Evolutionary conservation across 2,888 invertebrate genomes (phyloP).

Genomic region (Drosophila birchii): DNA sequence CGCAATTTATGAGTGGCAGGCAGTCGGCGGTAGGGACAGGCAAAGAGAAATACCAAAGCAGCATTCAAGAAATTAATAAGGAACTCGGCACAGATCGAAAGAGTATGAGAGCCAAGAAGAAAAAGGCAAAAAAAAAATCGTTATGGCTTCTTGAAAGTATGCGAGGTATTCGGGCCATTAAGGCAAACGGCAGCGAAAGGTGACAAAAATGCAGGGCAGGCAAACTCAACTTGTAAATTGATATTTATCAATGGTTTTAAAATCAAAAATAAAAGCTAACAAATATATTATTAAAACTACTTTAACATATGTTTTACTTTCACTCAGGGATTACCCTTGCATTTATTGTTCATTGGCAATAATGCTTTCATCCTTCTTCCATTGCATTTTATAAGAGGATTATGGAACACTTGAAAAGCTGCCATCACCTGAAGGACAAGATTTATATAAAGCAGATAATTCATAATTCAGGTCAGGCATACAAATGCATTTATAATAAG

Average conservation of each 20-base stretch:
- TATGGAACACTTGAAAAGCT: neutral
- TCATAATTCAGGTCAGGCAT: neutral
- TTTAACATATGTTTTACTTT: neutral
- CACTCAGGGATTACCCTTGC: neutral
- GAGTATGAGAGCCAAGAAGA: neutral
- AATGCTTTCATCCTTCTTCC: neutral
- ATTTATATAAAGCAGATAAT: no score
- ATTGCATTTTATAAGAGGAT: slow-evolving; percentile 2
- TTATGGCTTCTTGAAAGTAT: slow-evolving; percentile 54
- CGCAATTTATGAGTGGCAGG: slow-evolving; percentile 72
- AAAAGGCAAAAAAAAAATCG: slow-evolving; percentile 1
- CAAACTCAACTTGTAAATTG: neutral
- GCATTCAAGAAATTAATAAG: slow-evolving; percentile 71
- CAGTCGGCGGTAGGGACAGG: slow-evolving; percentile 14
- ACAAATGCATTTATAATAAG: neutral
- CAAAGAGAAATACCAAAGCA: slow-evolving; percentile 66
- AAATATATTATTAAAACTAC: neutral
- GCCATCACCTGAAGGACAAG: neutral
- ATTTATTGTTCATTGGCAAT: neutral
- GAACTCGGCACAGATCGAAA: slow-evolving; percentile 30
- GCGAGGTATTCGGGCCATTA: slow-evolving; percentile 70
- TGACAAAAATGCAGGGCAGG: slow-evolving; percentile 53
- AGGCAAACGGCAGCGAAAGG: slow-evolving; percentile 55
- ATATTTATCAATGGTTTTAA: neutral
- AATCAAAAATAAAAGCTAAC: neutral